A percentile compares a stretch with the other conserved stretches of the same genome.
These are phyloP conservation scores for Athene noctua DNA, from an alignment of 2,113 vertebrate species.

Conservation along the genomic window DNA sequence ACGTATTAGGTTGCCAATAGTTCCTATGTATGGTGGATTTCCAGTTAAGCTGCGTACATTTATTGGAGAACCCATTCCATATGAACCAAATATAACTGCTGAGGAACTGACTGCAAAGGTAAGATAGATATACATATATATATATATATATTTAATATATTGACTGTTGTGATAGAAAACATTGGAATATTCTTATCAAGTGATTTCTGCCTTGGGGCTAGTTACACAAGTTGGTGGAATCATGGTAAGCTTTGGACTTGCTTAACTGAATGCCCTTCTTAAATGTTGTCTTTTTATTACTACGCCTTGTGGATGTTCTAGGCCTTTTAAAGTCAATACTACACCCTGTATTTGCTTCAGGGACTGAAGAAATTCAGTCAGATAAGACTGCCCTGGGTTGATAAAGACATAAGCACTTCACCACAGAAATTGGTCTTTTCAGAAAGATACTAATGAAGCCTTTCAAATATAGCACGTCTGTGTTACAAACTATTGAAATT, in stretches of 20 bases:
- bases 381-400: background rate
- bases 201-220: background rate
- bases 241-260: background rate
- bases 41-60: slow-evolving; percentile 94
- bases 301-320: background rate
- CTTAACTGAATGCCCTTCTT: background rate
- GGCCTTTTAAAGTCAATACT: background rate
- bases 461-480: background rate
- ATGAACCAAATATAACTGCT: slow-evolving; percentile 85
- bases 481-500: background rate
- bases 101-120: slow-evolving; percentile 90
- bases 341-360: background rate
- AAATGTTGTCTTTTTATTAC: background rate
- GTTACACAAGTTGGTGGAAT: background rate
- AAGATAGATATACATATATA: background rate
- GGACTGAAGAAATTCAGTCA: background rate
- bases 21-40: slow-evolving; percentile 93
- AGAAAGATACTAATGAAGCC: background rate
- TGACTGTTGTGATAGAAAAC: background rate
- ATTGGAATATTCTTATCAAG: background rate
- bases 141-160: background rate
- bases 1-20: slow-evolving; percentile 81
- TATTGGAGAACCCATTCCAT: slow-evolving; percentile 93
- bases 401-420: background rate
- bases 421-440: background rate